Evolutionary conservation across 2,888 invertebrate species (phyloP), one percentile per base, ranked within the genome.

Genomic region (Cinara cedri): DNA sequence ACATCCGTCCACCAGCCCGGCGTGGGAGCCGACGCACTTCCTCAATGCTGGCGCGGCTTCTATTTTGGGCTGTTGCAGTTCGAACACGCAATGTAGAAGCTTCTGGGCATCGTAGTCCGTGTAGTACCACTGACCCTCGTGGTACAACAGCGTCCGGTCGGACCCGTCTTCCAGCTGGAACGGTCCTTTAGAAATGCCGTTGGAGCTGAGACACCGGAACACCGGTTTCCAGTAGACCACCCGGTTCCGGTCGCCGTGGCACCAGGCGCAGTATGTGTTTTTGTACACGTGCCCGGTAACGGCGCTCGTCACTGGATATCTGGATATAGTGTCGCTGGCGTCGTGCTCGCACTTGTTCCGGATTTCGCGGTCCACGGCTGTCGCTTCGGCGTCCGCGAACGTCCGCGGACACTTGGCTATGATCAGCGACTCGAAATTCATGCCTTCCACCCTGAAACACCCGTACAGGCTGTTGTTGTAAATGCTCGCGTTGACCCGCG

Each of bases 221-320:
- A 13, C 1, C 13, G 78, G 78, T 51, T 78, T 78, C 78, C 78
- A 78, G 78, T 78, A 78, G 4, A 86, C 83, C 21, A 86, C 66
- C 13, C n/a, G 26, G 3, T 24, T 46, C 8, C 57, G 72, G n/a
- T 87, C 87, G 13, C 84, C 84, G 82, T 87, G 86, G 82, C 87
- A 87, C 51, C 86, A 82, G 1, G 87, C 87, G 81, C 87, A 87
- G 84, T 85, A 85, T 62, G 85, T 84, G 82, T 87, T 87, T 83
- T 83, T 82, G 83, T 85, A 86, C 13, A 86, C 84, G 46, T 68
- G 75, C 60, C 60, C 65, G 55, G 81, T 8, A 82, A 81, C 76
- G 51, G 44, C 78, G 81, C 21, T 86, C 86, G 21, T 82, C 83
- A 49, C 83, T 81, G 9, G 83, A 81, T 34, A 83, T 16, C 66